Base-by-base conservation (phyloP, 2,888 invertebrate genomes). In the Petrolisthes cinctipes region DNA sequence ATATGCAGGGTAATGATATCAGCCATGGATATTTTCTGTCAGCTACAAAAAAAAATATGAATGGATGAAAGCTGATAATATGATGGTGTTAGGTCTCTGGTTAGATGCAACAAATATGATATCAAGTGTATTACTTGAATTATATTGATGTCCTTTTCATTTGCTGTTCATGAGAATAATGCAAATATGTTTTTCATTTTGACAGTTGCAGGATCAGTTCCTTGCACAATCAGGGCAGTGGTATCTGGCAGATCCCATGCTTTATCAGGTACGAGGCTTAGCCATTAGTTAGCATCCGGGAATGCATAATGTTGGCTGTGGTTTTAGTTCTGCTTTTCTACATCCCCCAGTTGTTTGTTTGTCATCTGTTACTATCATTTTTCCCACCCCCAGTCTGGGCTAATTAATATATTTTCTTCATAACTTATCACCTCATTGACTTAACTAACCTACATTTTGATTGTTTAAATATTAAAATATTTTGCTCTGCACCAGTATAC, bases 201-300 rank as follows among this genome's bases (percentile, higher is more conserved):
- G 66, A 79, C 76, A 79, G 79, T 85, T 85, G 79, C 85, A 85
- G 85, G 85, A 85, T 85, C 85, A 85, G 85, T 68, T 85, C 66
- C 61, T 85, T 85, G 79, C 85, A 85, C 85, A 85, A 79, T 68
- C 85, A 85, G 85, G 85, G 85, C 85, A 85, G 76, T 85, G 85
- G 85, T 85, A 85, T 85, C 85, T 85, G 85, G 85, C 85, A 85
- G 85, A 85, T 85, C 85, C 85, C 85, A 85, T 85, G 85, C 76
- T 85, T 66, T 68, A 76, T 53, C 85, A 85, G 85, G 85, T 85
- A 85, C 79, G 85, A 85, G 79, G 85, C 61, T 53, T 76, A 85
- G 79, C 61, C 85, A 76, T 85, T 57, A 85, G 85, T 85, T 79
- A 57, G 79, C 79, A 76, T 37, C 78, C 79, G 85, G 85, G 85